Evolutionary conservation across 2,888 invertebrate species (phyloP).

Genomic region (Heliconius charithonia): DNA sequence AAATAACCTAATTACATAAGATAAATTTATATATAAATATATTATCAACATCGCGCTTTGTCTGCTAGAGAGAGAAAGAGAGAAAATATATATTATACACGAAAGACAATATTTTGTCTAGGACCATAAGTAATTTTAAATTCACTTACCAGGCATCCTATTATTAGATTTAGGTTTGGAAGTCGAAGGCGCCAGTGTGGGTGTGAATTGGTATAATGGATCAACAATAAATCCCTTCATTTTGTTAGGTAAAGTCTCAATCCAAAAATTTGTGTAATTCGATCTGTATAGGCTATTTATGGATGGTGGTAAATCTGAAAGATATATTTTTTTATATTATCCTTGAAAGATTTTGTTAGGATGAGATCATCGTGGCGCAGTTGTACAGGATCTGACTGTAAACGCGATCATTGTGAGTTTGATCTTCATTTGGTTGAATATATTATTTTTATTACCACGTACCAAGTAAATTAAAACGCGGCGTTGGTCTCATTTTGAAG

Average conservation of each 20-base stretch:
- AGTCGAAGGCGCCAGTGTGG: slow-evolving; percentile 60
- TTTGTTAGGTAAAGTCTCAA: slow-evolving; percentile 90
- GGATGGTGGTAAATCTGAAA: slow-evolving; percentile 89
- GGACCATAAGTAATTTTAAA: background rate
- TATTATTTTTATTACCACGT: background rate
- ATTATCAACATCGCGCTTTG: too few relatives aligned
- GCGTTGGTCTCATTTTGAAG: background rate
- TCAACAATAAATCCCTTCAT: slow-evolving; percentile 82
- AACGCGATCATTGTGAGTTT: background rate
- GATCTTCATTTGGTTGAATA: too few relatives aligned
- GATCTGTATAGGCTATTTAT: slow-evolving; percentile 90
- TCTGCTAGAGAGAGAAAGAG: too few relatives aligned
- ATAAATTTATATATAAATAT: too few relatives aligned
- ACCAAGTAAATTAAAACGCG: background rate
- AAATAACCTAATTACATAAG: too few relatives aligned
- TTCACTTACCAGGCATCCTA: slow-evolving; percentile 57
- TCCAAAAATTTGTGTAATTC: slow-evolving; percentile 92
- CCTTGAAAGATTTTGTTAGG: too few relatives aligned
- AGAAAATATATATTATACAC: too few relatives aligned
- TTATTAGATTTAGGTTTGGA: slow-evolving; percentile 62
- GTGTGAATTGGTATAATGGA: slow-evolving; percentile 70
- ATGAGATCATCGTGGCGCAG: too few relatives aligned
- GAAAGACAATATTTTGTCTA: too few relatives aligned
- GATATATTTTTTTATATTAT: background rate
- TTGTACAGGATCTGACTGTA: background rate